phyloP scores from a whole-genome alignment of 1,140 invertebrate species.

The Delia radicum region DNA sequence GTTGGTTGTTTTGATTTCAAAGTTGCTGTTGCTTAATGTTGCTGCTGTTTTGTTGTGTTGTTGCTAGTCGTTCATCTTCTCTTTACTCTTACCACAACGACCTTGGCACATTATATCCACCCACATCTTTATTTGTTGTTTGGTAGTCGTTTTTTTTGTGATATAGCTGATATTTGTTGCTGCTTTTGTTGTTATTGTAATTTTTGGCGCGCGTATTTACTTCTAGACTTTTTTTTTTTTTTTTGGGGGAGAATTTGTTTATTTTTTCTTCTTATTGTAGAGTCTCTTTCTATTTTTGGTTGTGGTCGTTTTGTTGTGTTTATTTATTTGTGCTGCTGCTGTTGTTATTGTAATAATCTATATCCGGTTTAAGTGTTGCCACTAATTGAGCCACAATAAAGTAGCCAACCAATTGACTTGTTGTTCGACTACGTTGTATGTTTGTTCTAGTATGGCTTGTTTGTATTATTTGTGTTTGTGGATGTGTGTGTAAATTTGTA shows the following conservation, averaged over 20 bases:
- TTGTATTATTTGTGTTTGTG: not conserved
- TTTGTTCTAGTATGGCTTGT: not conserved
- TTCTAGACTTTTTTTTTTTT: not conserved
- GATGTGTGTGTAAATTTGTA: not conserved
- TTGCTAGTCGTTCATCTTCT: not conserved
- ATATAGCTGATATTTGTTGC: not conserved
- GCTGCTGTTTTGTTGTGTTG: not conserved
- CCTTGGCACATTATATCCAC: conserved; percentile 16
- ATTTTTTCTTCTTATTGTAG: conserved; percentile 15
- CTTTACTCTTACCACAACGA: conserved; percentile 7
- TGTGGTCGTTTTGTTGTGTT: not conserved
- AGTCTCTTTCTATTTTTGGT: not conserved
- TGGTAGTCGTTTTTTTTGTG: not conserved
- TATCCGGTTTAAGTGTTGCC: conserved; percentile 26
- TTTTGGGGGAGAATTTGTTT: not conserved
- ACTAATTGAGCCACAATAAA: conserved; percentile 14
- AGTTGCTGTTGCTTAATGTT: not conserved
- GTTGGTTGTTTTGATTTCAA: too few relatives aligned
- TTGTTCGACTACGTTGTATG: not conserved
- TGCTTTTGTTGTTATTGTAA: conserved; percentile 16
- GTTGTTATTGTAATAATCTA: conserved; percentile 9
- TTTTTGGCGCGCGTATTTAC: conserved; percentile 26
- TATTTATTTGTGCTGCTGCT: not conserved
- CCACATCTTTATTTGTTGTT: not conserved
- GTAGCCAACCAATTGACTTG: not conserved